Evolutionary conservation across 2,113 vertebrate genomes (phyloP).

Genomic region (Chascanopsetta lugubris): DNA sequence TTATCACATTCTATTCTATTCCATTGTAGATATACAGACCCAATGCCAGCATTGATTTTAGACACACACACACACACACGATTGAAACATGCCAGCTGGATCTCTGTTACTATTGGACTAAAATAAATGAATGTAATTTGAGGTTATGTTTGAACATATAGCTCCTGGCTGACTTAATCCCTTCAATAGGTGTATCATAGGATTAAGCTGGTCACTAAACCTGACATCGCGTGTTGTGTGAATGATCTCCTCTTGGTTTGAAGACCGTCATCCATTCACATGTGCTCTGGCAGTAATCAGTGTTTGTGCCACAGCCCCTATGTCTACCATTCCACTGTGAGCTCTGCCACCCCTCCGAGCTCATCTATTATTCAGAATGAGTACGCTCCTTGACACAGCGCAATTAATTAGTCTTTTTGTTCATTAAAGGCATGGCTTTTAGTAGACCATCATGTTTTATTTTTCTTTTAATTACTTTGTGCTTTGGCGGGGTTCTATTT

Average conservation of each 20-base stretch:
- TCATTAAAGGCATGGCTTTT: conserved; percentile 73
- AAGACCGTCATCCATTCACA: neutral
- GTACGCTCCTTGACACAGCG: conserved; percentile 62
- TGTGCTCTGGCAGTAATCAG: neutral
- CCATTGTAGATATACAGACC: too few species aligned
- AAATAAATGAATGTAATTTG: too few species aligned
- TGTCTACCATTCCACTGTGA: conserved; percentile 47
- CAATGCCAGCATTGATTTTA: too few species aligned
- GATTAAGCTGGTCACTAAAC: neutral
- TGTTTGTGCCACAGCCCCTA: conserved; percentile 18
- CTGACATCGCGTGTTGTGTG: neutral
- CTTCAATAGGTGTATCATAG: too few species aligned
- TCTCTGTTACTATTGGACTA: too few species aligned
- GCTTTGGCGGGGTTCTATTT: conserved; percentile 58
- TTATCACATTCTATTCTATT: too few species aligned
- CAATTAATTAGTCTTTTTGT: conserved; percentile 80
- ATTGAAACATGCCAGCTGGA: too few species aligned
- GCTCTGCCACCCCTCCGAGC: conserved; percentile 32
- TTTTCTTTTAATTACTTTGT: conserved; percentile 74
- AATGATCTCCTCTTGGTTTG: neutral
- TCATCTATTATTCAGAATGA: conserved; percentile 76
- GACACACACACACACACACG: too few species aligned
- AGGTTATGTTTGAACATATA: too few species aligned
- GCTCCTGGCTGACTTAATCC: too few species aligned
- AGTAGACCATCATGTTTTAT: conserved; percentile 74